phyloP scores from a whole-genome alignment of 1,140 invertebrate species.

The Octopus sinensis region DNA sequence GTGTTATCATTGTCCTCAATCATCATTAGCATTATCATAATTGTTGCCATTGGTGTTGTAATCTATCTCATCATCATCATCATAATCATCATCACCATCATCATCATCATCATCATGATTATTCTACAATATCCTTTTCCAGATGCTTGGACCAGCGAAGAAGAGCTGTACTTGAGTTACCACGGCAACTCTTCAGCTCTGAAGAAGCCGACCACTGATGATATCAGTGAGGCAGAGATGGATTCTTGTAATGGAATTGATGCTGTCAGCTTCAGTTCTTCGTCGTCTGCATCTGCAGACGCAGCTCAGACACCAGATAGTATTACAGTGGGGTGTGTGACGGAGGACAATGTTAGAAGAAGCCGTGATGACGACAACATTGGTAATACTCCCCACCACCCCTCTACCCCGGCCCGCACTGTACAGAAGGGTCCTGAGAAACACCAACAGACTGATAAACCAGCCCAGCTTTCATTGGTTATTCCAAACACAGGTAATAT shows the following conservation, averaged over 20 bases:
- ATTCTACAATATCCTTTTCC: background rate
- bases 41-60: background rate
- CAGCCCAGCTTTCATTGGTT: slow-evolving; percentile 40
- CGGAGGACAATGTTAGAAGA: slow-evolving; percentile 13
- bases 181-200: slow-evolving; percentile 33
- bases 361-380: background rate
- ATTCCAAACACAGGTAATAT: slow-evolving; percentile 39
- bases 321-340: background rate
- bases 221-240: too few species aligned
- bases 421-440: background rate
- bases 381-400: too few species aligned
- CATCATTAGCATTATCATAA: background rate
- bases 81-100: background rate
- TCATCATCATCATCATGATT: background rate
- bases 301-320: slow-evolving; percentile 17
- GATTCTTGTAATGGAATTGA: too few species aligned
- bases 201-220: too few species aligned
- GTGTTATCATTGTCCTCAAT: background rate
- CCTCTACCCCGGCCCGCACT: too few species aligned
- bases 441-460: slow-evolving; percentile 20
- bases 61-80: background rate
- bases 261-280: too few species aligned
- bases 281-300: too few species aligned
- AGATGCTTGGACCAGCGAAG: slow-evolving; percentile 45
- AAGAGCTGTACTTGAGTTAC: slow-evolving; percentile 48